Base-by-base conservation (phyloP, 2,113 vertebrate species). In the Aptenodytes patagonicus region DNA sequence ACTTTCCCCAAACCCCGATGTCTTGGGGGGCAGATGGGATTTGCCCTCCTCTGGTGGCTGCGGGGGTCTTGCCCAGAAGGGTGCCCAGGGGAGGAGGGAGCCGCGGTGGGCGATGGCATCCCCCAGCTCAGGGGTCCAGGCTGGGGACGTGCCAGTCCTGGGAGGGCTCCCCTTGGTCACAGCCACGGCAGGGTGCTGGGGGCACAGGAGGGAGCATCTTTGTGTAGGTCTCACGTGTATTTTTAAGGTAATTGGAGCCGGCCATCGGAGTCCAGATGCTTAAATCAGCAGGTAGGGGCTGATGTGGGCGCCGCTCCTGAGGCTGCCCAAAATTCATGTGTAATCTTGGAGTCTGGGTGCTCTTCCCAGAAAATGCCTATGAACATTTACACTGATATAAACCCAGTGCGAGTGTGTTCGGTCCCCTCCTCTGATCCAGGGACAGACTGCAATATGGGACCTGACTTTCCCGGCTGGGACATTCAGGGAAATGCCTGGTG, bases 151-250 rank as follows among this genome's bases (percentile, higher is more conserved):
- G 0, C 25, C 7, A 15, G 19, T 8, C 51, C 26, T 7, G 7
- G 19, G 10, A 28, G 5, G 22, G 2, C 3, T 83, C 18, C 52
- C 21, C n/a, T 46, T 47, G 54, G 51, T 57, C 18, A 40, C 42
- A 78, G 57, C 1, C 0, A 0, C 2, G 3, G 5, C 1, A 1
- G 9, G 10, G 22, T 68, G 28, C 18, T 25, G 47, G 21, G 2
- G 22, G 3, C 42, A 38, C 1, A 0, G 36, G 34, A 82, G 7
- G 17, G 47, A 62, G 25, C 20, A 54, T 26, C 51, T 82, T 31
- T 61, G 16, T 9, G 2, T 21, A 80, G 42, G 17, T 71, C 42
- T 76, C 13, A 21, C 5, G 0, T 36, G 6, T 82, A 25, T 70
- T 90, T 81, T 66, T 58, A 42, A 76, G 38, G 32, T 16, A 58